These are phyloP conservation scores for Philotrypesis tridentata DNA, from an alignment of 1,140 invertebrate species.

Conservation along the genomic window DNA sequence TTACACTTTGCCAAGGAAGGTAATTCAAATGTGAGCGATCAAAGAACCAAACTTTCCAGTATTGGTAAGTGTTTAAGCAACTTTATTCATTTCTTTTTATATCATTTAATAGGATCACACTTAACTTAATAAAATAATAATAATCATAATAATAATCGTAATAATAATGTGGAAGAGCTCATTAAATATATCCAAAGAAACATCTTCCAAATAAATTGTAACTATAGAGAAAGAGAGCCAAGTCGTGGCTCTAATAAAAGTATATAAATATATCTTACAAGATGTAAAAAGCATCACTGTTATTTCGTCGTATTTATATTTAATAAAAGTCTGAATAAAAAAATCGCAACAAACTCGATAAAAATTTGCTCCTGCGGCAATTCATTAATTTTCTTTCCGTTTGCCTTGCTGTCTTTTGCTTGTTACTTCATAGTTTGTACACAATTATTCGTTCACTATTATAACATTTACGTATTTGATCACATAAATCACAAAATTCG, in stretches of 20 bases:
- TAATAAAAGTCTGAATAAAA: constrained; percentile 38
- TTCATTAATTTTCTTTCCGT: constrained; percentile 23
- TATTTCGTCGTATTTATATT: constrained; percentile 25
- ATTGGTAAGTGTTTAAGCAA: constrained; percentile 24
- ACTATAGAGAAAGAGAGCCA: constrained; percentile 12
- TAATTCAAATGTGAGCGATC: no score
- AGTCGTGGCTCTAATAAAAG: constrained; percentile 19
- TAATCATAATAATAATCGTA: no score
- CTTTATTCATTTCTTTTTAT: constrained; percentile 45
- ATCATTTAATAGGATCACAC: constrained; percentile 39
- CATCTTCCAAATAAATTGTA: constrained; percentile 41
- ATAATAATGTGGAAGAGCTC: constrained; percentile 29
- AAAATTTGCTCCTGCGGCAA: constrained; percentile 35
- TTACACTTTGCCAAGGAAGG: no score
- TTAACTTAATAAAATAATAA: constrained; percentile 48
- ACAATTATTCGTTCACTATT: constrained; percentile 28
- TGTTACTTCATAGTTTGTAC: constrained; percentile 24
- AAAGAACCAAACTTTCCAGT: no score
- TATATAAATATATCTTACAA: constrained; percentile 45
- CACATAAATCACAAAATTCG: constrained; percentile 40
- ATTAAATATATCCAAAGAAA: constrained; percentile 45
- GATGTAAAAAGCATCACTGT: constrained; percentile 43
- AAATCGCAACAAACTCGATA: constrained; percentile 41
- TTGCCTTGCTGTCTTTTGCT: not conserved
- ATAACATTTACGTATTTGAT: constrained; percentile 36